A percentile compares a stretch with the other conserved stretches of the same genome.
Evolutionary conservation across 2,888 invertebrate species (phyloP).

Genomic region (Mythimna lalbum): DNA sequence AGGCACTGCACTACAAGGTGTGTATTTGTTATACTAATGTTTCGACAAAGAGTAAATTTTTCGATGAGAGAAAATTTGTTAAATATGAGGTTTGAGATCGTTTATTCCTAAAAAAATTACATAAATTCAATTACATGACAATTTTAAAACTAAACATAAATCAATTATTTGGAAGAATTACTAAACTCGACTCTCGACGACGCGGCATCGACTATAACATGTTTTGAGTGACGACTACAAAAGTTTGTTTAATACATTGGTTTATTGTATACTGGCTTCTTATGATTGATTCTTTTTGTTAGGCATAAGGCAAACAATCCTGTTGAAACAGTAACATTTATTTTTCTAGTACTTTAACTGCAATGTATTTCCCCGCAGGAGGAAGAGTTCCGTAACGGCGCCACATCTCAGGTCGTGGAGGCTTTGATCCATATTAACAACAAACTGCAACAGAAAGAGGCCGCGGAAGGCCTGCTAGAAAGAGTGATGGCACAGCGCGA

Average conservation of each 20-base stretch:
- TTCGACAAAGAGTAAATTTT: neutral
- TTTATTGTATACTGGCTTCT: too few species aligned
- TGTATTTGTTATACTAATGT: constrained; percentile 2
- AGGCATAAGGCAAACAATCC: neutral
- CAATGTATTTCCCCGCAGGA: constrained; percentile 87
- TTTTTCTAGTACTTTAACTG: neutral
- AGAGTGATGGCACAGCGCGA: constrained; percentile 96
- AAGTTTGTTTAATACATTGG: too few species aligned
- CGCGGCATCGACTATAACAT: too few species aligned
- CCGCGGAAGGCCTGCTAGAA: constrained; percentile 97
- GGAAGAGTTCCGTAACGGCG: constrained; percentile 96
- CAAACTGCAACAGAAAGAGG: constrained; percentile 99
- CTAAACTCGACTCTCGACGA: too few species aligned
- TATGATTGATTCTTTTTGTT: neutral
- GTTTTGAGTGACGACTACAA: too few species aligned
- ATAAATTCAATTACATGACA: too few species aligned
- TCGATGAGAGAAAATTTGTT: neutral
- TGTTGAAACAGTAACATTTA: too few species aligned
- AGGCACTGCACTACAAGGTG: constrained; percentile 92
- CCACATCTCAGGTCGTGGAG: constrained; percentile 97
- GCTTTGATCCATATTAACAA: constrained; percentile 99
- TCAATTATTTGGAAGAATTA: too few species aligned
- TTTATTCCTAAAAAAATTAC: too few species aligned
- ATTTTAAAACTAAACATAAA: too few species aligned
- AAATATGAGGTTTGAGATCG: neutral